Base-by-base conservation (phyloP, 2,113 vertebrate species). In the Stegostoma tigrinum region DNA sequence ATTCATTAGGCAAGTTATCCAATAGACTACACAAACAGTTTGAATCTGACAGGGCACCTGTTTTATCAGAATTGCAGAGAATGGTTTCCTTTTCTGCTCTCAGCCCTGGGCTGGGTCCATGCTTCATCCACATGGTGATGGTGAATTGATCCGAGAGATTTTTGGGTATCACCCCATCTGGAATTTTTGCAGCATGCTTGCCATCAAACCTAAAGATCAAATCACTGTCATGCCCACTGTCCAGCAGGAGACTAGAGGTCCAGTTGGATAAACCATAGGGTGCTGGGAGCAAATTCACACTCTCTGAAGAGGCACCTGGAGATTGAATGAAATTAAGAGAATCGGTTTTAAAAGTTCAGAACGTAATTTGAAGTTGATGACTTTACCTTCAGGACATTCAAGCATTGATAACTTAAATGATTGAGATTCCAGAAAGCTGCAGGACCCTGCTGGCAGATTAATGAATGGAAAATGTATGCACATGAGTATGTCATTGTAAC, bases 61-160 rank as follows among this genome's bases (percentile, higher is more conserved):
- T 99, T 96, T 99, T 99, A 96, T 99, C 99, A 0, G 99, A 99
- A 97, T 99, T 99, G 96, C 99, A 99, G 95, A 99, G 98, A 90
- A 99, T 98, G 3, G 99, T 99, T 97, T 99, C 99, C 96, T 99
- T 99, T 97, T 99, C 99, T 0, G 98, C 99, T 96, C 99, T 97
- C 96, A 99, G 96, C 3, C 99, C 99, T 0, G 98, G 98, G 96
- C 98, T 99, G 89, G 99, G 99, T 0, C 99, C 99, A 0, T 99
- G 99, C 96, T 98, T 99, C 99, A 99, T 99, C 99, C 99, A 99
- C 94, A 99, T 98, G 27, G 98, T 98, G 96, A 99, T 98, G 94
- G 99, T 99, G 97, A 99, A 99, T 96, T 99, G 99, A 96, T 99
- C 98, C 0, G 98, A 99, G 96, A 99, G 97, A 96, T 99, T 99